phyloP scores from a whole-genome alignment of 1,140 invertebrate species.

The Macrotrachela quadricornifera region DNA sequence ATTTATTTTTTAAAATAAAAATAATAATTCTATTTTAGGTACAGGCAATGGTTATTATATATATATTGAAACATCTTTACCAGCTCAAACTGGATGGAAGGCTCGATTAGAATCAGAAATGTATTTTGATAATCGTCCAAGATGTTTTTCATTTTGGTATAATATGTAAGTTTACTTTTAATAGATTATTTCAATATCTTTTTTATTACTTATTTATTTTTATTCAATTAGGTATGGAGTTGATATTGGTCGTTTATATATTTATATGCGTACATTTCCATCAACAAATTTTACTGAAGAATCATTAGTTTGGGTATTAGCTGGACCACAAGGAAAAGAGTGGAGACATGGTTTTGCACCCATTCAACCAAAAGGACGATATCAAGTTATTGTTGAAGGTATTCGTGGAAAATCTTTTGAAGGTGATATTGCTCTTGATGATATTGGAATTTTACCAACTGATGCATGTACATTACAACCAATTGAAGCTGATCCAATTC shows the following conservation, averaged over 20 bases:
- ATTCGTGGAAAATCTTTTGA: constrained; percentile 41
- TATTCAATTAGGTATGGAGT: too few relatives aligned
- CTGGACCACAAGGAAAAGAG: too few relatives aligned
- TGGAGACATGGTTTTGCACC: constrained; percentile 3
- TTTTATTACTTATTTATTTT: too few relatives aligned
- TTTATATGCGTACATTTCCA: too few relatives aligned
- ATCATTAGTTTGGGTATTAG: too few relatives aligned
- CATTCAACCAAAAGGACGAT: not conserved
- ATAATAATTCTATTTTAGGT: constrained; percentile 10
- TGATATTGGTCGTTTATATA: too few relatives aligned
- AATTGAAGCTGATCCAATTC: not conserved
- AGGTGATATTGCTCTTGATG: constrained; percentile 38
- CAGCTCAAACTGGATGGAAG: not conserved
- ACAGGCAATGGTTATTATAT: constrained; percentile 22
- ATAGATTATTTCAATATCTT: too few relatives aligned
- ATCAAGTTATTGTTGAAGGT: constrained; percentile 27
- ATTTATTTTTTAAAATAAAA: not conserved
- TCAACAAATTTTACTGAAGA: too few relatives aligned
- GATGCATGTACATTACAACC: constrained; percentile 6
- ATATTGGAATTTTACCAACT: not conserved
- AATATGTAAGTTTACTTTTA: constrained; percentile 9
- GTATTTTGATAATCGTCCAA: too few relatives aligned
- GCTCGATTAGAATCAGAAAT: constrained; percentile 1
- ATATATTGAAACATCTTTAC: constrained; percentile 17
- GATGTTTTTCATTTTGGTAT: constrained; percentile 12